phyloP scores from a whole-genome alignment of 2,888 invertebrate species.

The Melanargia galathea region DNA sequence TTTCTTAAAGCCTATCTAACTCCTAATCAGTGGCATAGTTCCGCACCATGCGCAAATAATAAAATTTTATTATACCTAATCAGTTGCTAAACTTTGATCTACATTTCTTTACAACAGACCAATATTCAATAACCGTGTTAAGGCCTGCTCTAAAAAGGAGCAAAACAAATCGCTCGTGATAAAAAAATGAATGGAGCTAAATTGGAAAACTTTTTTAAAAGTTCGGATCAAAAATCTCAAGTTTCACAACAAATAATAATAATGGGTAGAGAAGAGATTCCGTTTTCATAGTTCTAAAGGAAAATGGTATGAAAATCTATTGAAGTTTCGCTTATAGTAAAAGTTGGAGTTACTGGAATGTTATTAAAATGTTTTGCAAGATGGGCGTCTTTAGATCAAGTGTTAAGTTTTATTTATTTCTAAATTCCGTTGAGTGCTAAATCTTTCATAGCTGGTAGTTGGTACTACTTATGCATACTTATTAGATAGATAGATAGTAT shows the following conservation, averaged over 20 bases:
- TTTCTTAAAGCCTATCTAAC: too few relatives aligned
- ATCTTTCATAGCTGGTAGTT: too few relatives aligned
- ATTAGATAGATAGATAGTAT: too few relatives aligned
- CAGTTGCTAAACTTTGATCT: background rate
- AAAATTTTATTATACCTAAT: too few relatives aligned
- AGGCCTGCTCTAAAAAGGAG: background rate
- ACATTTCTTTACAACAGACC: too few relatives aligned
- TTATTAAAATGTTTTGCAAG: slow-evolving; percentile 5
- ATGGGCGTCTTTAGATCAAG: too few relatives aligned
- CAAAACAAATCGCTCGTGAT: slow-evolving; percentile 5
- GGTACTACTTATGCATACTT: too few relatives aligned
- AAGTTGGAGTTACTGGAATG: background rate
- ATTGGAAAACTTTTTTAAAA: slow-evolving; percentile 25
- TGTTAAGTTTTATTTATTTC: too few relatives aligned
- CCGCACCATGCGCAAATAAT: too few relatives aligned
- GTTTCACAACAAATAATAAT: slow-evolving; percentile 14
- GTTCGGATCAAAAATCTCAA: slow-evolving; percentile 15
- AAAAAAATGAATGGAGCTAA: slow-evolving; percentile 15
- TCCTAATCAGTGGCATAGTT: too few relatives aligned
- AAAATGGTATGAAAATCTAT: background rate
- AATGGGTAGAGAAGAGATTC: background rate
- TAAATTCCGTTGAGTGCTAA: too few relatives aligned
- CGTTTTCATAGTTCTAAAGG: background rate
- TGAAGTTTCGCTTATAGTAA: background rate
- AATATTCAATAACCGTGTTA: background rate